Percentiles rank a stretch among this genome's conserved stretches.
These are phyloP conservation scores for Paracentrotus lividus DNA, from an alignment of 53 echinoderm and acorn worm genomes.

Conservation along the genomic window DNA sequence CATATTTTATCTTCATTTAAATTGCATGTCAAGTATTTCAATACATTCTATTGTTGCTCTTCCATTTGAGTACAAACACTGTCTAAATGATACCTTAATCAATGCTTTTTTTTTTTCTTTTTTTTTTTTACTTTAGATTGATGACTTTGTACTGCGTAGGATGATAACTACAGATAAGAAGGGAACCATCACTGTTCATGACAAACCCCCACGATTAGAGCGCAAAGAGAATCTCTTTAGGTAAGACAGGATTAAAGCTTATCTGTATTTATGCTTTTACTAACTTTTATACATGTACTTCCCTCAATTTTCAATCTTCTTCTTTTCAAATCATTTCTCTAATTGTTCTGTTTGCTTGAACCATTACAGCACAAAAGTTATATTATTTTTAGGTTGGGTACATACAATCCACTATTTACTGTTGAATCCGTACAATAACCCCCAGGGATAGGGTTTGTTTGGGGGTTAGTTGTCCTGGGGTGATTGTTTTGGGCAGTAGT, in stretches of 20 bases:
- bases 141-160: slow-evolving; percentile 91
- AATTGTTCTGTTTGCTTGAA: too few species aligned
- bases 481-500: too few species aligned
- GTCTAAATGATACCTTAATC: not conserved
- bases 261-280: not conserved
- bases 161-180: slow-evolving; percentile 91
- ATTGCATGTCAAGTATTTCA: not conserved
- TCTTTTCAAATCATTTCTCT: too few species aligned
- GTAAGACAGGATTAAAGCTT: slow-evolving; percentile 39
- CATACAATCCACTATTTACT: too few species aligned
- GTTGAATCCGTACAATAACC: too few species aligned
- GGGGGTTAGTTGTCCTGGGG: too few species aligned
- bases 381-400: too few species aligned
- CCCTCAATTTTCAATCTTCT: not conserved
- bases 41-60: not conserved
- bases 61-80: not conserved
- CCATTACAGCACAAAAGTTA: too few species aligned
- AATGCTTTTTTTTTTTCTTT: not conserved
- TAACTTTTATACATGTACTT: not conserved
- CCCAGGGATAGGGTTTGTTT: too few species aligned
- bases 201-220: slow-evolving; percentile 86
- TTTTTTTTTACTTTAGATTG: slow-evolving; percentile 73
- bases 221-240: slow-evolving; percentile 98
- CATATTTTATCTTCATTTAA: not conserved
- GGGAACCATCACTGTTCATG: slow-evolving; percentile 89